These are phyloP conservation scores for Corvus cornix DNA, from an alignment of 2,113 vertebrate genomes.

Conservation along the genomic window DNA sequence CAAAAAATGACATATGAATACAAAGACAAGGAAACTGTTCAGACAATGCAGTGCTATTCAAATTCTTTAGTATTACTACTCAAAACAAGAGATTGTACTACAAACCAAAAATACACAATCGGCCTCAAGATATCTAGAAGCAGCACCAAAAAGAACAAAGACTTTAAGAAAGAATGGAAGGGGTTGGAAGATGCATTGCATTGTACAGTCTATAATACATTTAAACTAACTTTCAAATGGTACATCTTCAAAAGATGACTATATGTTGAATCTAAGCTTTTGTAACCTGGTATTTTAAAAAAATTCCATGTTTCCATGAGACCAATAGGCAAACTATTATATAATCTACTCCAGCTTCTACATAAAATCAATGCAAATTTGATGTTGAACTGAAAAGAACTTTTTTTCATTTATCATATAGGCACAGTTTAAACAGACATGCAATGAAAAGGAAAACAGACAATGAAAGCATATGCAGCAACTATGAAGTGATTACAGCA, in stretches of 20 bases:
- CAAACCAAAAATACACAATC: not conserved
- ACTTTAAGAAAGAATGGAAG: not conserved
- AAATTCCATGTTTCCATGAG: not conserved
- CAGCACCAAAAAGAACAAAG: not conserved
- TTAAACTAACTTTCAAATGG: not conserved
- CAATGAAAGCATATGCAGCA: not conserved
- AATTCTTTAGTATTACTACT: not conserved
- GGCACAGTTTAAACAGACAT: not conserved
- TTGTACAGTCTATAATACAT: not conserved
- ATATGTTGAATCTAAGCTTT: not conserved
- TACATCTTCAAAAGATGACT: not conserved
- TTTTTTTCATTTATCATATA: not conserved
- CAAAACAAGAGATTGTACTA: not conserved
- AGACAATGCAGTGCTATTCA: not conserved
- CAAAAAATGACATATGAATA: not conserved
- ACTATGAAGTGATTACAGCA: not conserved
- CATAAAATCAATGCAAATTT: not conserved
- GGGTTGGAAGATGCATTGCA: not conserved
- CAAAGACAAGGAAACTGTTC: not conserved
- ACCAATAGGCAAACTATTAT: not conserved
- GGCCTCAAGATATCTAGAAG: not conserved
- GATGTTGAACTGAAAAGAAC: not conserved
- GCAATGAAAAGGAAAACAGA: not conserved
- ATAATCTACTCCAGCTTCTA: not conserved
- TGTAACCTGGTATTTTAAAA: not conserved